phyloP scores from a whole-genome alignment of 2,888 invertebrate species.

The Pyrocoelia pectoralis region DNA sequence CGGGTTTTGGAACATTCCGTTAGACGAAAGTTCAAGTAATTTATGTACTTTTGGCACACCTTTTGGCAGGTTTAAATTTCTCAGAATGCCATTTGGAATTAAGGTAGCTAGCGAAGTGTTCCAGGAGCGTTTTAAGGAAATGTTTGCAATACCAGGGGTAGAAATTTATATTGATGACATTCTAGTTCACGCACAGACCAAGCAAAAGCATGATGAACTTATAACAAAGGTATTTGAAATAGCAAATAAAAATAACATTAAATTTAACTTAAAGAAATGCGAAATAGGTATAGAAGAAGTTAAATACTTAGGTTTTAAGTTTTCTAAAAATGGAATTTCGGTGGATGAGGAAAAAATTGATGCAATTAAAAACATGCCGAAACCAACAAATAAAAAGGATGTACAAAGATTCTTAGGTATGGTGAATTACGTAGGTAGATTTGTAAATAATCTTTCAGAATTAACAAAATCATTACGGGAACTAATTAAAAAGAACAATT shows the following conservation, averaged over 20 bases:
- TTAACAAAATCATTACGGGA: too few species aligned
- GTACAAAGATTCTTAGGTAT: slow-evolving; percentile 29
- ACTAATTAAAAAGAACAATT: slow-evolving; percentile 24
- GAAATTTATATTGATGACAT: slow-evolving; percentile 39
- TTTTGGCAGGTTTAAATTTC: too few species aligned
- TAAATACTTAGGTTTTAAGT: slow-evolving; percentile 24
- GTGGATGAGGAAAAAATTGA: slow-evolving; percentile 33
- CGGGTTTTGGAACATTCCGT: too few species aligned
- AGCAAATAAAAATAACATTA: slow-evolving; percentile 21
- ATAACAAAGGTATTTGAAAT: slow-evolving; percentile 21
- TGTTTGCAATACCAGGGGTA: slow-evolving; percentile 39
- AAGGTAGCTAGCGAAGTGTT: too few species aligned
- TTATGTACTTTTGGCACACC: too few species aligned
- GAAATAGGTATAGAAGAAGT: slow-evolving; percentile 4
- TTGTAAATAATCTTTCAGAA: too few species aligned
- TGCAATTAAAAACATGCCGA: slow-evolving; percentile 33
- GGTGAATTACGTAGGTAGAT: slow-evolving; percentile 41
- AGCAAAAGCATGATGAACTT: slow-evolving; percentile 27
- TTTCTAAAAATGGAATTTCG: too few species aligned
- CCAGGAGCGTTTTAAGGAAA: slow-evolving; percentile 28
- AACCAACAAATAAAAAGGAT: slow-evolving; percentile 37
- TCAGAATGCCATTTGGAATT: too few species aligned
- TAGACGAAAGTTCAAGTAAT: too few species aligned
- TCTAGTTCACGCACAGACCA: slow-evolving; percentile 19
- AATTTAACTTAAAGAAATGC: slow-evolving; percentile 31